phyloP scores from a whole-genome alignment of 1,140 invertebrate species.

The Platorchestia sp. region DNA sequence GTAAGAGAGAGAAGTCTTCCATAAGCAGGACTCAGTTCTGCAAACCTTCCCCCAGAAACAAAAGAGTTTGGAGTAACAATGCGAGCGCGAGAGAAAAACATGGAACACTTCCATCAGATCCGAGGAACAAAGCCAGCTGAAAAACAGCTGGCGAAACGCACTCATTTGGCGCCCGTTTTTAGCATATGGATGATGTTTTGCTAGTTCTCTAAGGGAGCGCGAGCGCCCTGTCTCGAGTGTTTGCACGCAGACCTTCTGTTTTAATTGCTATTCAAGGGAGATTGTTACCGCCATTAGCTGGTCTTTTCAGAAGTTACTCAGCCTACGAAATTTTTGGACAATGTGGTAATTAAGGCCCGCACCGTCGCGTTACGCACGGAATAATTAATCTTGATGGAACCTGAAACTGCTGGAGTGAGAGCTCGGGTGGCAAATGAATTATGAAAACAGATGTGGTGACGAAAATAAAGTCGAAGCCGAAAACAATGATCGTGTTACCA shows the following conservation, averaged over 20 bases:
- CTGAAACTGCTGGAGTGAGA: neutral
- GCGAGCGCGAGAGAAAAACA: slow-evolving; percentile 25
- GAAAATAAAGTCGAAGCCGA: neutral
- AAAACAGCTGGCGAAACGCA: slow-evolving; percentile 35
- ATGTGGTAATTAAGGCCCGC: slow-evolving; percentile 34
- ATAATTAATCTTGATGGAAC: slow-evolving; percentile 42
- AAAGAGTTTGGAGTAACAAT: slow-evolving; percentile 53
- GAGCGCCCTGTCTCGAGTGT: slow-evolving; percentile 41
- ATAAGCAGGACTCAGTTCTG: slow-evolving; percentile 19
- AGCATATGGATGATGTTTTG: slow-evolving; percentile 52
- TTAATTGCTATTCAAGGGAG: slow-evolving; percentile 51
- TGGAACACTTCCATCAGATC: slow-evolving; percentile 36
- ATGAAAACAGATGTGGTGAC: neutral
- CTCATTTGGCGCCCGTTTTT: slow-evolving; percentile 33
- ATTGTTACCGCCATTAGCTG: slow-evolving; percentile 49
- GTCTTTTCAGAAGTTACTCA: slow-evolving; percentile 39
- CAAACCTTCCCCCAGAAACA: slow-evolving; percentile 39
- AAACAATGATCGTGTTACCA: neutral
- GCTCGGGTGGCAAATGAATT: neutral
- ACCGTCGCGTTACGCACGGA: neutral
- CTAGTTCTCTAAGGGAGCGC: slow-evolving; percentile 27
- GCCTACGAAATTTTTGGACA: slow-evolving; percentile 42
- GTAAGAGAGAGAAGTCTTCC: slow-evolving; percentile 14
- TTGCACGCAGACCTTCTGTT: slow-evolving; percentile 33
- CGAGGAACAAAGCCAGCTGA: slow-evolving; percentile 9